Evolutionary conservation across 1,140 invertebrate genomes (phyloP).

Genomic region (Lethrus apterus): DNA sequence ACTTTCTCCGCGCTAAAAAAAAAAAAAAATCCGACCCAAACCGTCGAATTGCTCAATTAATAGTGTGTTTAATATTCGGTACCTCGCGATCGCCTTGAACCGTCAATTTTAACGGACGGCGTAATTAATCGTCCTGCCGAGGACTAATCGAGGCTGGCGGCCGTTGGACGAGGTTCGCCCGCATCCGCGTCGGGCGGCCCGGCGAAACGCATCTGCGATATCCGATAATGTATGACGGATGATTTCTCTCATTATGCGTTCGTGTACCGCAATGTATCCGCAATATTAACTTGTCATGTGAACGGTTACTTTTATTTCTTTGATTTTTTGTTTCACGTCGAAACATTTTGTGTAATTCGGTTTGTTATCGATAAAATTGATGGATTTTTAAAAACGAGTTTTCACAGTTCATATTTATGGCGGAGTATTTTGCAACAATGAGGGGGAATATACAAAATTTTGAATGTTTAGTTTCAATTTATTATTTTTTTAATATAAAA

Average conservation of each 20-base stretch:
- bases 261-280: no score
- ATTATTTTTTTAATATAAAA: no score
- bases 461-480: no score
- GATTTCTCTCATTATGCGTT: neutral
- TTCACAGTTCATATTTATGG: neutral
- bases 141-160: neutral
- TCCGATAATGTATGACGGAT: neutral
- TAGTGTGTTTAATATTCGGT: slow-evolving; percentile 12
- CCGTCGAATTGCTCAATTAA: slow-evolving; percentile 14
- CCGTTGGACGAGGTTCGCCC: neutral
- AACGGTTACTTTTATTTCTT: neutral
- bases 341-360: neutral
- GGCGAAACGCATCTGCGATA: neutral
- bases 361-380: neutral
- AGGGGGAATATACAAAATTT: no score
- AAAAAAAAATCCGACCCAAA: no score
- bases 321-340: neutral
- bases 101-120: slow-evolving; percentile 7
- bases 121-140: slow-evolving; percentile 8
- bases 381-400: neutral
- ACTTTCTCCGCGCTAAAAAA: no score
- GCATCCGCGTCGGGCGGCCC: slow-evolving; percentile 4
- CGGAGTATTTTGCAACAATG: no score
- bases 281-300: no score
- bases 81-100: slow-evolving; percentile 1